Evolutionary conservation across 2,888 invertebrate genomes (phyloP).

Genomic region (Xestobium rufovillosum): DNA sequence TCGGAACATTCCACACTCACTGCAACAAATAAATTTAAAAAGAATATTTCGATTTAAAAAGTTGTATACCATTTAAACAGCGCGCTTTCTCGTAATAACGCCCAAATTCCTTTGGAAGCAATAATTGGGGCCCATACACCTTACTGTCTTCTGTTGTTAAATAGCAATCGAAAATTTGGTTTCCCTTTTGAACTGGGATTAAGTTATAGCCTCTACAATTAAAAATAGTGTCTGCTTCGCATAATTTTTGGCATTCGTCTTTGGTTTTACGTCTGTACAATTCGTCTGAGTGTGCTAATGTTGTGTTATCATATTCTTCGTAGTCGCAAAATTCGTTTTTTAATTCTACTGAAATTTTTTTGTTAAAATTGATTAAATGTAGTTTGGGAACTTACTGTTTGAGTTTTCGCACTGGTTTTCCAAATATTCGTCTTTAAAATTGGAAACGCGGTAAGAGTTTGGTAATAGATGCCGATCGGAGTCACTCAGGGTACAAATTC

Average conservation of each 20-base stretch:
- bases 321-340: conserved; percentile 63
- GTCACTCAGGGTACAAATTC: conserved; percentile 63
- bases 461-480: conserved; percentile 70
- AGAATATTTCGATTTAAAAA: conserved; percentile 11
- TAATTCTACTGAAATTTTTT: conserved; percentile 43
- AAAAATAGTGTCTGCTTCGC: conserved; percentile 58
- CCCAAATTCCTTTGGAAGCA: conserved; percentile 52
- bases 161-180: conserved; percentile 46
- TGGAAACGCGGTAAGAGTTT: conserved; percentile 67
- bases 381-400: not conserved
- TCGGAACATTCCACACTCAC: conserved; percentile 75
- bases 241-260: conserved; percentile 49
- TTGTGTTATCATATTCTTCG: conserved; percentile 66
- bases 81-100: conserved; percentile 73
- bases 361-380: conserved; percentile 3
- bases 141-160: conserved; percentile 77
- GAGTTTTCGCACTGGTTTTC: conserved; percentile 70
- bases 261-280: conserved; percentile 46
- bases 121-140: conserved; percentile 66
- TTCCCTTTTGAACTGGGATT: conserved; percentile 23
- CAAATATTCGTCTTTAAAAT: conserved; percentile 71
- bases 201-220: conserved; percentile 65
- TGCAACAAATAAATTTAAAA: conserved; percentile 38
- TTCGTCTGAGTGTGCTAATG: conserved; percentile 56
- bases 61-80: conserved; percentile 77